Evolutionary conservation across 2,888 invertebrate genomes (phyloP), one percentile per base, ranked within the genome.

Genomic region (Tachina grossa): DNA sequence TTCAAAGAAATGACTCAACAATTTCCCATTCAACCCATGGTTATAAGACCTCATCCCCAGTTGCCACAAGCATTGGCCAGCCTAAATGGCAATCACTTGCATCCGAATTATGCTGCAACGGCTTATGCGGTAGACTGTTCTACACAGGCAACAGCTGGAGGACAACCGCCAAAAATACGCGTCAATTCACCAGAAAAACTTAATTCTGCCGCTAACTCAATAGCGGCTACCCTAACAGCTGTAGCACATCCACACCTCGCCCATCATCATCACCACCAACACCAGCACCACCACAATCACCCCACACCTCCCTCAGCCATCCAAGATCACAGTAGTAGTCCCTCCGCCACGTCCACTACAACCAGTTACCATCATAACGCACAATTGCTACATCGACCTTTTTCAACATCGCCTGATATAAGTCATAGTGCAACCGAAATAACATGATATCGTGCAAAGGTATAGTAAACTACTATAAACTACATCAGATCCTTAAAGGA

Each of bases 131-230:
- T 84, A 13, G 84, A 83, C 69, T 87, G 85, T 72, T 75, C 87
- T 0, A 76, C 87, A 66, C 89, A 90, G 88, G 88, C 91, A 63
- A 13, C 59, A 10, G 49, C 78, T 9, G 78, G 51, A 1, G 89
- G 90, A n/a, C 89, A 89, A 59, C 91, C 92, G 41, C 91, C 93
- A 31, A 92, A 93, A 89, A 91, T 93, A 80, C 91, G 93, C 72
- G 90, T 93, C 78, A 93, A 91, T 88, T 92, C 93, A 19, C 93
- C 93, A 22, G 93, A 92, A 87, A 92, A 92, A 81, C 90, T 93
- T 82, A 93, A 93, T 83, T 92, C 92, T 9, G 90, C 91, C 47
- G 91, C 90, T 10, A 88, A 88, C 71, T 88, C 88, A 53, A 89
- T 89, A 82, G 89, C 89, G 43, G 86, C 89, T 9, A 89, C 88